phyloP scores from a whole-genome alignment of 2,113 vertebrate genomes.

The Callocephalon fimbriatum region DNA sequence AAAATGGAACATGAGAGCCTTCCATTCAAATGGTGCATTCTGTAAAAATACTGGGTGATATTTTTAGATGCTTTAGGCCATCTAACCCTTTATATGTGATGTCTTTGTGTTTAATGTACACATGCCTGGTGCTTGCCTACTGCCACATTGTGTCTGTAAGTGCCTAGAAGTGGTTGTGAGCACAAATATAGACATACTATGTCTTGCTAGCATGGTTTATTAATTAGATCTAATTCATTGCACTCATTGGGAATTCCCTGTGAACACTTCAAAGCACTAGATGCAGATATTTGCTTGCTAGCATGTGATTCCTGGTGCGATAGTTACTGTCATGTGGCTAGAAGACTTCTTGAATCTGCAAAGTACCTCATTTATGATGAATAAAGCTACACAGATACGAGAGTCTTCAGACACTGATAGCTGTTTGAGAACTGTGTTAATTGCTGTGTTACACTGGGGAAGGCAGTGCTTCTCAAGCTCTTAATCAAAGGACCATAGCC shows the following conservation, averaged over 20 bases:
- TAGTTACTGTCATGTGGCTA: not conserved
- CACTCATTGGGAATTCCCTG: conserved; percentile 50
- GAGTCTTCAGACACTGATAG: not conserved
- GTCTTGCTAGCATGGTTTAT: conserved; percentile 4
- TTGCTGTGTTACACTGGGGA: conserved; percentile 21
- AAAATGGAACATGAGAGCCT: conserved; percentile 3
- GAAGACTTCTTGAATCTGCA: conserved; percentile 9
- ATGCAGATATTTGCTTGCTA: not conserved
- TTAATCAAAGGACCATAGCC: conserved; percentile 8
- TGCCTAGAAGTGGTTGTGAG: not conserved
- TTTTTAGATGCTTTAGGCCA: not conserved
- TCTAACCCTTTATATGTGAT: not conserved
- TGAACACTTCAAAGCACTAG: conserved; percentile 1
- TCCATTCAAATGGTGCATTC: not conserved
- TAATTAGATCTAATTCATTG: not conserved
- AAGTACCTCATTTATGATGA: not conserved
- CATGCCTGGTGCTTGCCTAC: not conserved
- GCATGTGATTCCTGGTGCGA: not conserved
- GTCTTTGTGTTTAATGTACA: not conserved
- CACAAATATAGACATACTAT: not conserved
- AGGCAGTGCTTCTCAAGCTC: not conserved
- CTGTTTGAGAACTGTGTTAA: conserved; percentile 16
- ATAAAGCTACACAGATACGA: not conserved
- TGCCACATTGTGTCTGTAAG: not conserved
- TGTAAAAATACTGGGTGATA: not conserved